phyloP scores from a whole-genome alignment of 2,888 invertebrate genomes.

The Acleris cristana region DNA sequence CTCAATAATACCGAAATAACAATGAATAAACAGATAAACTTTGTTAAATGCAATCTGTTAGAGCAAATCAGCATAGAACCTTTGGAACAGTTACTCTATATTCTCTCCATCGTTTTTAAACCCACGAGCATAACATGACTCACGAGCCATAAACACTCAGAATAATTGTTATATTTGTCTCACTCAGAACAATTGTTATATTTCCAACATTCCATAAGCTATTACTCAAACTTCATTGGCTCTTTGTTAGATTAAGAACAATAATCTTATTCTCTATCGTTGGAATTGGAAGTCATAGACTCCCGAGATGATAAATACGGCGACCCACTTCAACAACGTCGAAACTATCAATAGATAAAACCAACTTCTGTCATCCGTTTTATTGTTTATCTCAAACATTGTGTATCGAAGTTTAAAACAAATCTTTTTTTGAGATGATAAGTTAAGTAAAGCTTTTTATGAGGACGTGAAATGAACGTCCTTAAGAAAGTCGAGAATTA shows the following conservation, averaged over 20 bases:
- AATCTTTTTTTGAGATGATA: slow-evolving; percentile 13
- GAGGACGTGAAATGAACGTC: slow-evolving; percentile 22
- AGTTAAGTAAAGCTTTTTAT: slow-evolving; percentile 6
- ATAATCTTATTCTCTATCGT: slow-evolving; percentile 24
- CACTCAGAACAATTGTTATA: slow-evolving; percentile 2
- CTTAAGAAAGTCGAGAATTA: slow-evolving; percentile 13
- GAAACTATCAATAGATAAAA: slow-evolving; percentile 5
- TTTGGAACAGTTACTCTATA: background rate
- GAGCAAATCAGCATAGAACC: too few relatives aligned
- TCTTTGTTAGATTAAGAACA: slow-evolving; percentile 17
- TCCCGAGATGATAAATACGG: slow-evolving; percentile 11
- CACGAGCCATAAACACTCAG: background rate
- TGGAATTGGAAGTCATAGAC: slow-evolving; percentile 8
- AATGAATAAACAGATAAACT: too few relatives aligned
- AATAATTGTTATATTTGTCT: slow-evolving; percentile 12
- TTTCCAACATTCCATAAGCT: slow-evolving; percentile 16
- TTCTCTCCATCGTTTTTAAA: background rate
- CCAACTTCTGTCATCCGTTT: slow-evolving; percentile 2
- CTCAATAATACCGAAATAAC: too few relatives aligned
- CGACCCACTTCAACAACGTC: slow-evolving; percentile 11
- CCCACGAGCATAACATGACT: background rate
- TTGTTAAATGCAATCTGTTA: too few relatives aligned
- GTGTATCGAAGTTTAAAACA: slow-evolving; percentile 14
- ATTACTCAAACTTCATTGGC: slow-evolving; percentile 11
- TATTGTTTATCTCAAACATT: slow-evolving; percentile 1